Percentiles rank a stretch among this genome's conserved stretches.
Evolutionary conservation across 2,888 invertebrate species (phyloP).

Genomic region (Microctonus brassicae): DNA sequence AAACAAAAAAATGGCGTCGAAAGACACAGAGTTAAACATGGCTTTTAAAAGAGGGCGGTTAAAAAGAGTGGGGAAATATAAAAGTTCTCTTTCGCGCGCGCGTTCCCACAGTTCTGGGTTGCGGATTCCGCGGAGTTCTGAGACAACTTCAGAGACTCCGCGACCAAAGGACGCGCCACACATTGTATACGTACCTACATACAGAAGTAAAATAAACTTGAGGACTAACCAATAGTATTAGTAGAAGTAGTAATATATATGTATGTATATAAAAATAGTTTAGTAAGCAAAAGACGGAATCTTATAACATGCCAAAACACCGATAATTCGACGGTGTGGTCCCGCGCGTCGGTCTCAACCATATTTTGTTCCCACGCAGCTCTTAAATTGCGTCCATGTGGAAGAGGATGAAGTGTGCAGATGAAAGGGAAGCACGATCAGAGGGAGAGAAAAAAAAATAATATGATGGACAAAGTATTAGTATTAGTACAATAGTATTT

Average conservation of each 20-base stretch:
- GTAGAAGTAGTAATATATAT: conserved; percentile 7
- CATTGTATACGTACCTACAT: neutral
- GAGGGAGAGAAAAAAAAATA: neutral
- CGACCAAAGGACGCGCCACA: conserved; percentile 18
- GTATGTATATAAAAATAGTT: conserved; percentile 11
- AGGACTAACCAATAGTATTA: conserved; percentile 29
- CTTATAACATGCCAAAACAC: conserved; percentile 69
- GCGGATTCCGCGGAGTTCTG: conserved; percentile 63
- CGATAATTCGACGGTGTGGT: conserved; percentile 70
- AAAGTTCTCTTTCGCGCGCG: conserved; percentile 47
- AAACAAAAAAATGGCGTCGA: conserved; percentile 41
- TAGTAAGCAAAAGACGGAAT: conserved; percentile 38
- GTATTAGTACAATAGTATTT: too few species aligned
- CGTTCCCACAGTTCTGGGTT: conserved; percentile 65
- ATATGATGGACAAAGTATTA: conserved; percentile 16
- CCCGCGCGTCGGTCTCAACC: conserved; percentile 57
- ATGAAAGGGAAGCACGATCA: neutral
- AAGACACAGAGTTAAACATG: conserved; percentile 51
- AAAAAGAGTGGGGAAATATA: conserved; percentile 29
- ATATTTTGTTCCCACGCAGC: conserved; percentile 65
- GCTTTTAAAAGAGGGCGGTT: conserved; percentile 32
- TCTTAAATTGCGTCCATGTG: conserved; percentile 24
- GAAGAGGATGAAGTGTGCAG: neutral
- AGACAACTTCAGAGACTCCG: conserved; percentile 33
- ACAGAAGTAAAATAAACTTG: conserved; percentile 12